Evolutionary conservation across 2,888 invertebrate species (phyloP).

Genomic region (Meghimatium bilineatum): DNA sequence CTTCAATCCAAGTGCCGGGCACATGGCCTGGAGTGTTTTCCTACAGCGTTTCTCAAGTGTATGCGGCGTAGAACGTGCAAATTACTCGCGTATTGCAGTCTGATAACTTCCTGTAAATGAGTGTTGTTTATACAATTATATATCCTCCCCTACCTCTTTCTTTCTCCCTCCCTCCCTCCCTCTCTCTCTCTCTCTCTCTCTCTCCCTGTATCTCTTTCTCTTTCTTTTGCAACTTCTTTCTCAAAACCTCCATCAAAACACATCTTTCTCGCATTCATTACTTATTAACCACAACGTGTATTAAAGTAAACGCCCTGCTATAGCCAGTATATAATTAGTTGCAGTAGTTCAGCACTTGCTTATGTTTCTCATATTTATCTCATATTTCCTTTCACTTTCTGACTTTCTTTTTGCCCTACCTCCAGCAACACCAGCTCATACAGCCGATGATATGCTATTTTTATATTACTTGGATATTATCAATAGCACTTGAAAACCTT

Average conservation of each 20-base stretch:
- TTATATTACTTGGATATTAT: no score
- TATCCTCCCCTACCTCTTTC: neutral
- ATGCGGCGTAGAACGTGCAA: conserved; percentile 19
- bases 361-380: no score
- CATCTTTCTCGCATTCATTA: no score
- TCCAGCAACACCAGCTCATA: no score
- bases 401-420: no score
- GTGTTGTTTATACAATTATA: neutral
- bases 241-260: neutral
- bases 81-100: conserved; percentile 7
- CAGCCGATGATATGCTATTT: no score
- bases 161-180: neutral
- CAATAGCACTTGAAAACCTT: no score
- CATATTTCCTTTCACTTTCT: no score
- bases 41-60: conserved; percentile 4
- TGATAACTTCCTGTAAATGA: conserved; percentile 30
- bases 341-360: no score
- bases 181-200: neutral
- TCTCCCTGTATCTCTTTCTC: neutral
- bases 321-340: no score
- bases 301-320: no score
- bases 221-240: neutral
- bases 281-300: no score
- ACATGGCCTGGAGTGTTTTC: conserved; percentile 1
- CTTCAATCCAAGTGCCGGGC: neutral